phyloP scores from a whole-genome alignment of 23 tunicate species.

The Clavelina lepadiformis region DNA sequence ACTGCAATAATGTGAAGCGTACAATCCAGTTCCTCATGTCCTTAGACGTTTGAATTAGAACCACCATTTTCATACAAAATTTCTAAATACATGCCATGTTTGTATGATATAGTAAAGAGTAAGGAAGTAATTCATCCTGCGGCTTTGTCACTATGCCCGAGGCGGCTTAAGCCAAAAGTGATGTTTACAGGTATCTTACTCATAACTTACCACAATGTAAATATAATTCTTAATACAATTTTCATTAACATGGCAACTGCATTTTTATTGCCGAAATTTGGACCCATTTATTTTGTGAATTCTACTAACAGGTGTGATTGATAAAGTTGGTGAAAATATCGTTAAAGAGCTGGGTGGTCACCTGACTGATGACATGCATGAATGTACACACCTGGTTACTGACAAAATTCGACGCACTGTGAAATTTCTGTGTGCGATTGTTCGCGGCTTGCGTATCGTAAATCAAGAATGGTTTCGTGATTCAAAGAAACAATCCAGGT shows the following conservation, averaged over 20 bases:
- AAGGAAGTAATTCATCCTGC: background rate
- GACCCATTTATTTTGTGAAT: no score
- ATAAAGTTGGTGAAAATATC: conserved; percentile 53
- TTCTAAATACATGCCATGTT: no score
- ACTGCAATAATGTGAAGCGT: no score
- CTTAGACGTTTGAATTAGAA: no score
- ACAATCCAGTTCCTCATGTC: no score
- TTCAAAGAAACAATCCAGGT: conserved; percentile 51
- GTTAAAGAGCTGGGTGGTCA: conserved; percentile 61
- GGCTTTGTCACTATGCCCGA: conserved; percentile 38
- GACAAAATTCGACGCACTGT: conserved; percentile 82
- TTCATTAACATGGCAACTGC: no score
- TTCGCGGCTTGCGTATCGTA: conserved; percentile 55
- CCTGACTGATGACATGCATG: conserved; percentile 57
- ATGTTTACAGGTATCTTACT: conserved; percentile 94
- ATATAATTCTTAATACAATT: no score
- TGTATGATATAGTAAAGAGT: no score
- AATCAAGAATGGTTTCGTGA: conserved; percentile 46
- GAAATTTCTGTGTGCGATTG: conserved; percentile 75
- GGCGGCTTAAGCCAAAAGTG: conserved; percentile 58
- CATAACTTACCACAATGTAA: no score
- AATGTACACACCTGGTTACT: conserved; percentile 80
- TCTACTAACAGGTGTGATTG: conserved; percentile 54
- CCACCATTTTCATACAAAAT: no score
- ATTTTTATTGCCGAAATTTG: no score